phyloP scores from a whole-genome alignment of 2,888 invertebrate species.

The Nemapogon koenigi region DNA sequence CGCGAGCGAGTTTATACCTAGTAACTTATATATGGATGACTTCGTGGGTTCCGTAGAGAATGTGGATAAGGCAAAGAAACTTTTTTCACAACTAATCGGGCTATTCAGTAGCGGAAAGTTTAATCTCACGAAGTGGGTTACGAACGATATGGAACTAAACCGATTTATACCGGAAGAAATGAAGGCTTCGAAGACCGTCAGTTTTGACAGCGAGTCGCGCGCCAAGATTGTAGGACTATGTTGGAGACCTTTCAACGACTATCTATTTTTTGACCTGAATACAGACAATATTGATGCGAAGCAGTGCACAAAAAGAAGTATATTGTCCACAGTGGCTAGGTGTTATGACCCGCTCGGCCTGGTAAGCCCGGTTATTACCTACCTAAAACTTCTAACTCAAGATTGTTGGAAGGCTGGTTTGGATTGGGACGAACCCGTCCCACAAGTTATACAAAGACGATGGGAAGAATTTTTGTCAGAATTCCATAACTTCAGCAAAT shows the following conservation, averaged over 20 bases:
- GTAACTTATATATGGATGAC: too few species aligned
- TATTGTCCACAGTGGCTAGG: slow-evolving; percentile 1
- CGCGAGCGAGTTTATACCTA: too few species aligned
- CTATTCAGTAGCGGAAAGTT: slow-evolving; percentile 14
- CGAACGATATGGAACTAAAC: slow-evolving; percentile 4
- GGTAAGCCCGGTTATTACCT: not conserved
- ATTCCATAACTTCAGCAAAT: too few species aligned
- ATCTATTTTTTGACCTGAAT: not conserved
- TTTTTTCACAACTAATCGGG: too few species aligned
- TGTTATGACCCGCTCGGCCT: not conserved
- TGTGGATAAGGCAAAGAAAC: too few species aligned
- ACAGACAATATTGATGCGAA: not conserved
- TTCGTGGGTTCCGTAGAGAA: too few species aligned
- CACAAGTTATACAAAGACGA: not conserved
- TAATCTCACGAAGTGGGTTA: slow-evolving; percentile 14
- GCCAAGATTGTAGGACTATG: not conserved
- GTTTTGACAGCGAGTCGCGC: not conserved
- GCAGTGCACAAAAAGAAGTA: slow-evolving; percentile 3
- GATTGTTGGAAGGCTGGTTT: not conserved
- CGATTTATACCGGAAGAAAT: too few species aligned
- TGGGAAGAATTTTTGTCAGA: too few species aligned
- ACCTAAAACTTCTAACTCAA: not conserved
- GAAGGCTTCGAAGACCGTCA: not conserved
- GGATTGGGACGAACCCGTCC: slow-evolving; percentile 2
- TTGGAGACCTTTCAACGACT: not conserved